Evolutionary conservation across 2,113 vertebrate genomes (phyloP), one percentile per base, ranked within the genome.

Genomic region (Coreoperca whiteheadi): DNA sequence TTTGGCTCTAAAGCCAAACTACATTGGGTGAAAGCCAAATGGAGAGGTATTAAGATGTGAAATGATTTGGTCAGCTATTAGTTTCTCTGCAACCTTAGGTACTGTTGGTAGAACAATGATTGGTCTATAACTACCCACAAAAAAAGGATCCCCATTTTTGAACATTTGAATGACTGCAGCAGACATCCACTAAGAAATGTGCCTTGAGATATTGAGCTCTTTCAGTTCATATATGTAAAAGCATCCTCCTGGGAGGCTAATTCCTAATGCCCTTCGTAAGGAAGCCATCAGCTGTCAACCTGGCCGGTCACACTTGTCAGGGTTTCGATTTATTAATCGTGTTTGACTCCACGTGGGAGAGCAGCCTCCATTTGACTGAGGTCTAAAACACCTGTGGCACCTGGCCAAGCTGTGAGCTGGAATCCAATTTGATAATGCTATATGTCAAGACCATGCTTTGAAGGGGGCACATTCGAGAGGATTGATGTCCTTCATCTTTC

Each of bases 281-380:
- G 84, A 80, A 90, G 85, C 84, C 84, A 67, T 93, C 85, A 88
- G 72, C 88, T 86, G 90, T 91, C 89, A 90, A 64, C 48, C 78
- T 65, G 21, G 30, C 39, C 87, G 78, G 79, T 90, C 90, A 83
- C 54, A 68, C 67, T 60, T 81, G 88, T 91, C 89, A 88, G 72
- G 25, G 70, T 75, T 65, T 61, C 1, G 60, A 88, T 87, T 78
- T 77, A 90, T 91, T 83, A 87, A 92, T 92, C 89, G 88, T 87
- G 83, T 90, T 77, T 82, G 88, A 88, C 79, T 83, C 77, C 76
- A 79, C 81, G 79, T 54, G 72, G 71, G 87, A 87, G 64, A 83
- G 53, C 60, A 48, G 41, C 57, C 63, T 88, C 72, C 73, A 74
- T 90, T 84, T 69, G 84, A 61, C 59, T 14, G 64, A 79, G 63